Evolutionary conservation across 2,797 vertebrate species (phyloP).

Genomic region (Peromyscus eremicus): DNA sequence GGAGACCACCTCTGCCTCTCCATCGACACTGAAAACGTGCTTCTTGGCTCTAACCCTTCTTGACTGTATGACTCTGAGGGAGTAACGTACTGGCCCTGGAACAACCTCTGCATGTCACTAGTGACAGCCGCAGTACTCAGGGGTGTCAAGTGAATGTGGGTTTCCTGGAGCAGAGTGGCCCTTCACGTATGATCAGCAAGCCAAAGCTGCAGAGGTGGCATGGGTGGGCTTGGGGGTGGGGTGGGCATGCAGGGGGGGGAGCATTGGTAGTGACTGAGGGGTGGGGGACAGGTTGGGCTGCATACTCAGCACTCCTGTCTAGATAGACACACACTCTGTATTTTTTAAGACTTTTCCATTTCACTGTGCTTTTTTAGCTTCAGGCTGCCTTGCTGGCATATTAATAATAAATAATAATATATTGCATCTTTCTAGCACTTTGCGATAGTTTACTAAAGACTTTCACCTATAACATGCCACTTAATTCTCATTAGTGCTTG

Average conservation of each 20-base stretch:
- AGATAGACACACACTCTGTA: not conserved
- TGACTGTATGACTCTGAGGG: not conserved
- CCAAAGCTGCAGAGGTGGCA: rapidly evolving
- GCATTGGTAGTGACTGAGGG: not conserved
- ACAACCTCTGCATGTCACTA: not conserved
- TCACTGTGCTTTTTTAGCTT: not conserved
- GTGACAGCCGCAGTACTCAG: not conserved
- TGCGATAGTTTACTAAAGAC: constrained; percentile 25
- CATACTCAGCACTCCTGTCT: rapidly evolving
- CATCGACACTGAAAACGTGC: rapidly evolving
- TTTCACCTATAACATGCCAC: not conserved
- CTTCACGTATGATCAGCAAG: too few species aligned
- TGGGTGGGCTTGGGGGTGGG: too few species aligned
- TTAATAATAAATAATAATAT: constrained; percentile 60
- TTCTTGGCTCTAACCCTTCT: not conserved
- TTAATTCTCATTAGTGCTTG: not conserved
- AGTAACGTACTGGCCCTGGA: not conserved
- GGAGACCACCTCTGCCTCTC: not conserved
- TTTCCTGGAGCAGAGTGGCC: not conserved
- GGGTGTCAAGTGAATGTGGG: rapidly evolving
- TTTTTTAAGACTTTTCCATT: not conserved
- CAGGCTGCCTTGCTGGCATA: not conserved
- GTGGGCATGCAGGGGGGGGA: too few species aligned
- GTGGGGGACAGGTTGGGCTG: rapidly evolving
- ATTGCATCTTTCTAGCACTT: not conserved